phyloP scores from a whole-genome alignment of 2,888 invertebrate species.

The Eristalis intricaria region DNA sequence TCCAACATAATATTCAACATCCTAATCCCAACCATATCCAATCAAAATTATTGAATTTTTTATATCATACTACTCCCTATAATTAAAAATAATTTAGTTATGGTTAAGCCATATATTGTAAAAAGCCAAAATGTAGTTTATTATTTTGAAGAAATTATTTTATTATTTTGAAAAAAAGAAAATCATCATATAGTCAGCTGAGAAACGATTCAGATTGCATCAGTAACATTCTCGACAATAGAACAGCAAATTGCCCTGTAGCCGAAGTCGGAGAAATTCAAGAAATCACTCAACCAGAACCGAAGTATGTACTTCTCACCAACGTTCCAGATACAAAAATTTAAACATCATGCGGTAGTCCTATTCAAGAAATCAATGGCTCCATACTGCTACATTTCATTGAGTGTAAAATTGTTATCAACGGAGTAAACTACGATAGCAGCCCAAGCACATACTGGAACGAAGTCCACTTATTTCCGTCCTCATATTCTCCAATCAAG shows the following conservation, averaged over 20 bases:
- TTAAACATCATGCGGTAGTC: neutral
- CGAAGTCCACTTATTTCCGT: neutral
- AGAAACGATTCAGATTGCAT: neutral
- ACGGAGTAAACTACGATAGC: neutral
- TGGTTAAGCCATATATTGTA: neutral
- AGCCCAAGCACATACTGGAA: neutral
- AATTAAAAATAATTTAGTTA: constrained; percentile 18
- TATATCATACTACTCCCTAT: constrained; percentile 45
- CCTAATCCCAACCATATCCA: constrained; percentile 24
- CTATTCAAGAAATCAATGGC: neutral
- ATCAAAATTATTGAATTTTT: constrained; percentile 14
- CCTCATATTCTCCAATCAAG: neutral
- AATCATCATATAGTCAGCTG: neutral
- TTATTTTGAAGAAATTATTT: constrained; percentile 37
- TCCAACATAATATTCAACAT: constrained; percentile 29
- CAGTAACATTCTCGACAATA: neutral
- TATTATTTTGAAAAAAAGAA: constrained; percentile 20
- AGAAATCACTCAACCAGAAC: neutral
- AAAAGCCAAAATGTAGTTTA: neutral
- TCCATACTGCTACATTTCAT: neutral
- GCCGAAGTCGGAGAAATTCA: constrained; percentile 10
- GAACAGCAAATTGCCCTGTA: constrained; percentile 13
- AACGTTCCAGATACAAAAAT: neutral
- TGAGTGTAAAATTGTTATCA: neutral
- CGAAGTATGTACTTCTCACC: neutral